Base-by-base conservation (phyloP, 2,797 vertebrate species). In the Dendrocincla tyrannina region DNA sequence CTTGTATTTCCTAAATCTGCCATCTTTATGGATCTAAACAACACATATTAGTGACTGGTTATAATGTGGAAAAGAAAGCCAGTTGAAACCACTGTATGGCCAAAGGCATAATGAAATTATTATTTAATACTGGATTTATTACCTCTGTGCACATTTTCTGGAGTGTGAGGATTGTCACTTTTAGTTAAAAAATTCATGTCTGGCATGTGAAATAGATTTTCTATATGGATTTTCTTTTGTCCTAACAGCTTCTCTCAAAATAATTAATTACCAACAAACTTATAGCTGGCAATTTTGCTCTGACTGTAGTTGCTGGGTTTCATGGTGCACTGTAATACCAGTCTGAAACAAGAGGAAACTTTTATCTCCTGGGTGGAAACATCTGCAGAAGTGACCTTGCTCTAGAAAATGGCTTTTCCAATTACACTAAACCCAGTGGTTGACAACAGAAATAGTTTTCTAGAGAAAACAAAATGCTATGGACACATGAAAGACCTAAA, bases 111-210 rank as follows among this genome's bases (percentile, higher is more conserved):
- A 13, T 28, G 85, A 94, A 74, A 67, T 84, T 90, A 87, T 86
- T 93, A 90, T 90, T 95, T 94, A 94, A 89, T 94, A 59, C 77
- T 89, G 80, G 70, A 77, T 94, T 90, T 94, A 95, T 96, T 95
- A 85, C 70, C 89, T 94, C 52, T 64, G 52, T 44, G 42, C 50
- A 77, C 46, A 72, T 91, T 95, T 86, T 47, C 44, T 56, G 49
- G 33, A 91, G 44, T 76, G 56, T 63, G 46, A 77, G 49, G n/a
- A 70, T 56, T 74, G 46, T 22, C 67, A 89, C 49, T 58, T 87
- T 85, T 62, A 82, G 63, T 70, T 93, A 80, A 14, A 74, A 88
- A 93, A 80, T 60, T 77, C 46, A 68, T 4, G 13, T 18, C 50
- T 89, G 58, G 68, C 23, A 14, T 53, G 64, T 78, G 60, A 74